These are phyloP conservation scores for Reinhardtius hippoglossoides DNA, from an alignment of 2,113 vertebrate species.

Conservation along the genomic window DNA sequence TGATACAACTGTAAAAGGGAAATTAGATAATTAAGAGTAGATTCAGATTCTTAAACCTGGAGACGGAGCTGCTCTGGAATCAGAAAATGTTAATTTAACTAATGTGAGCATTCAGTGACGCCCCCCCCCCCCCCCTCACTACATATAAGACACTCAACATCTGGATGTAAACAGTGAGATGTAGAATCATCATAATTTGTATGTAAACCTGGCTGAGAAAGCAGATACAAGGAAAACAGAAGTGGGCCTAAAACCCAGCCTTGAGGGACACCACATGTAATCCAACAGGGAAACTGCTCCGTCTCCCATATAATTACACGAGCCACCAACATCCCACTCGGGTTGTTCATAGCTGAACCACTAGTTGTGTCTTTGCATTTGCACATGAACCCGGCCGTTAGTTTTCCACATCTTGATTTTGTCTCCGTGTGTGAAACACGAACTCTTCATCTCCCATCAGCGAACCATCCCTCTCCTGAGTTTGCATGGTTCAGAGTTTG, in stretches of 20 bases:
- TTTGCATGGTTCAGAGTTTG: conserved; percentile 56
- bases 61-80: conserved; percentile 14
- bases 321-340: background rate
- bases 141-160: too few species aligned
- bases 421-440: conserved; percentile 55
- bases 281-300: background rate
- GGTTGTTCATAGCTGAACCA: background rate
- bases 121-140: too few species aligned
- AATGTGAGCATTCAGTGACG: too few species aligned
- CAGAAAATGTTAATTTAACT: background rate
- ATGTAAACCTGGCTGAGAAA: too few species aligned
- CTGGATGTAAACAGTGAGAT: too few species aligned
- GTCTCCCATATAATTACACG: background rate
- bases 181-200: too few species aligned
- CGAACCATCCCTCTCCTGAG: conserved; percentile 54
- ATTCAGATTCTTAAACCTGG: background rate
- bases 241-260: background rate
- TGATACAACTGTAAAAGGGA: background rate
- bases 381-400: conserved; percentile 19
- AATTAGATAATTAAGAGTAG: background rate
- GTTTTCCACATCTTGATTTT: conserved; percentile 52
- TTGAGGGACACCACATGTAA: conserved; percentile 14
- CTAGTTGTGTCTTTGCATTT: conserved; percentile 21
- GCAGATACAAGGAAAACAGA: background rate
- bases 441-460: conserved; percentile 19